These are phyloP conservation scores for Gastracanthus pulcherrimus DNA, from an alignment of 2,888 invertebrate species.

Conservation along the genomic window DNA sequence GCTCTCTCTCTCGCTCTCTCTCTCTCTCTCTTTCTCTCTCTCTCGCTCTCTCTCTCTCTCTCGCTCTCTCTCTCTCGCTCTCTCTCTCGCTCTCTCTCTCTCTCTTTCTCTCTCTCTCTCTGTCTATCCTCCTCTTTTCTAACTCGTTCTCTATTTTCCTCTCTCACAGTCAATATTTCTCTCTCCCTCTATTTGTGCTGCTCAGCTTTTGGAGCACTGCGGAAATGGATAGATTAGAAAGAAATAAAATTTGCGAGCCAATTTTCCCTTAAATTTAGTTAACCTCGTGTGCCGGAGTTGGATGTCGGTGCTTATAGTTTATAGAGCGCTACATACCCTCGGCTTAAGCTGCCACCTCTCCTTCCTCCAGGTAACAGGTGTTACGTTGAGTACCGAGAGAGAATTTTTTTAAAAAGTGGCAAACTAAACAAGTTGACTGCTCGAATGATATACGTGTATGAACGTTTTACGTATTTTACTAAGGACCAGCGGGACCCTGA, in stretches of 20 bases:
- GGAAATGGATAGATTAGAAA: neutral
- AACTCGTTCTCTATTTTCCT: neutral
- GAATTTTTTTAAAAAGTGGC: neutral
- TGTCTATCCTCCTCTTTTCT: neutral
- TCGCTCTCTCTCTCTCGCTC: neutral
- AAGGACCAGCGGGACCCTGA: neutral
- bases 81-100: neutral
- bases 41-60: neutral
- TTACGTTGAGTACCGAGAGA: conserved; percentile 27
- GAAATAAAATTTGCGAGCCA: conserved; percentile 60
- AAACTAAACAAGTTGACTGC: neutral
- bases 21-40: neutral
- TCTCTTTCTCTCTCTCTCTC: neutral
- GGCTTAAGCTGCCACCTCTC: neutral
- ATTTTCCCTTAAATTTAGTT: conserved; percentile 54
- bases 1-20: neutral
- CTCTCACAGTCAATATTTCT: neutral
- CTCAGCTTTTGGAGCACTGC: neutral
- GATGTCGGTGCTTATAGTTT: conserved; percentile 56
- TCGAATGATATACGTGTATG: conserved; percentile 27
- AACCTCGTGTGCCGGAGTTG: conserved; percentile 44
- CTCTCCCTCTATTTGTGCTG: neutral
- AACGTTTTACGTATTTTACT: neutral
- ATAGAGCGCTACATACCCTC: conserved; percentile 19
- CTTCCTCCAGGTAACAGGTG: conserved; percentile 62